phyloP scores from a whole-genome alignment of 1,140 invertebrate genomes.

The Wasmannia auropunctata region DNA sequence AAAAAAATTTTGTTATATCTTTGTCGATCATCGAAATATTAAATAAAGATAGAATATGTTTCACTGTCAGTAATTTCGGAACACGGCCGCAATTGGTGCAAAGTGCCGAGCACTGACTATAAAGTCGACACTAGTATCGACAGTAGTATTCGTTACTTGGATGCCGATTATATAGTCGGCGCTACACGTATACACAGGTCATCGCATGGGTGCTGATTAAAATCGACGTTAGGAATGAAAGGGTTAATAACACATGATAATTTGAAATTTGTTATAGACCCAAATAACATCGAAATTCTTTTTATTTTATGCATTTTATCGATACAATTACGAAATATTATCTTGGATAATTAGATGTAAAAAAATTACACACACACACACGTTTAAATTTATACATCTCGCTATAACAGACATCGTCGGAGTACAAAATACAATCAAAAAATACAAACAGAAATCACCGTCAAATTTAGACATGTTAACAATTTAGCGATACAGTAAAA shows the following conservation, averaged over 20 bases:
- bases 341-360: background rate
- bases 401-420: constrained; percentile 10
- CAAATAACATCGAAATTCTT: background rate
- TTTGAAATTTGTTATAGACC: background rate
- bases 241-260: background rate
- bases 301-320: background rate
- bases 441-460: constrained; percentile 1
- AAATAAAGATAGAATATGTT: too few species aligned
- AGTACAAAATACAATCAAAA: constrained; percentile 55
- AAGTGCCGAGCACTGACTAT: too few species aligned
- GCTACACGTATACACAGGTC: too few species aligned
- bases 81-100: too few species aligned
- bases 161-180: too few species aligned
- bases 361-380: background rate
- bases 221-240: too few species aligned
- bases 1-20: too few species aligned
- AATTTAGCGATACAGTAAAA: background rate
- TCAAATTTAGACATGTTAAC: background rate
- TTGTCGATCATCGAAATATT: too few species aligned
- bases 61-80: too few species aligned
- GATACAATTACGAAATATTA: background rate
- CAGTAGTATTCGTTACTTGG: too few species aligned
- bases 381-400: constrained; percentile 14
- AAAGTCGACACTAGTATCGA: too few species aligned
- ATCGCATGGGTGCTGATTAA: too few species aligned